Evolutionary conservation across 1,140 invertebrate genomes (phyloP), one percentile per base, ranked within the genome.

Genomic region (Adelges cooleyi): DNA sequence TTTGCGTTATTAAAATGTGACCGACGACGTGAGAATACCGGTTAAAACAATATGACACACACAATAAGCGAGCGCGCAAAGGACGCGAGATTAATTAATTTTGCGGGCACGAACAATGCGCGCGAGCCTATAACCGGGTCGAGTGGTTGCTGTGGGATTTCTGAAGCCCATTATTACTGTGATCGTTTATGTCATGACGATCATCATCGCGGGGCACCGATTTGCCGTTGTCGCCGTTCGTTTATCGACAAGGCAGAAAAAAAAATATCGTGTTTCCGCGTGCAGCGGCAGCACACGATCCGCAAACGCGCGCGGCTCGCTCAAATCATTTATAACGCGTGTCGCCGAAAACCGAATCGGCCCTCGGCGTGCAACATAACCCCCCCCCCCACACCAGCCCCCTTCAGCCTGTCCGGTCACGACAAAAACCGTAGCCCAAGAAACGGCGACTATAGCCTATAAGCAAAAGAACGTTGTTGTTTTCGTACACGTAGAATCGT

Each of bases 21-120:
- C 42, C 29, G 23, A 22, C 54, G 40, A 59, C 54, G 54, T 44
- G 38, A 59, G 54, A 59, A 59, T 44, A 59, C 54, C 54, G 54
- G 54, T 59, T 59, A 44, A 59, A 46, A 59, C 54, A 59, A 59
- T 59, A 40, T 59, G 54, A 59, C 54, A 59, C 40, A 59, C 54
- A 59, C n/a, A n/a, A n/a, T n/a, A n/a, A n/a, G 46, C 29, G 44
- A 59, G 38, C 54, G 25, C 25, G 54, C 54, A 44, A 17, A 59
- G 54, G 23, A 27, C 38, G 29, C 54, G 54, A 59, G 42, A 59
- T 59, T 59, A 59, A 59, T 59, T 59, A 59, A 59, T 59, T 59
- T 59, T 59, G 54, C 42, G 40, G 36, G 23, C 54, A n/a, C 42
- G 23, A 59, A 59, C 54, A 59, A 59, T 59, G 54, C 29, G n/a